phyloP scores from a whole-genome alignment of 2,888 invertebrate species.

The Shargacucullia verbasci region DNA sequence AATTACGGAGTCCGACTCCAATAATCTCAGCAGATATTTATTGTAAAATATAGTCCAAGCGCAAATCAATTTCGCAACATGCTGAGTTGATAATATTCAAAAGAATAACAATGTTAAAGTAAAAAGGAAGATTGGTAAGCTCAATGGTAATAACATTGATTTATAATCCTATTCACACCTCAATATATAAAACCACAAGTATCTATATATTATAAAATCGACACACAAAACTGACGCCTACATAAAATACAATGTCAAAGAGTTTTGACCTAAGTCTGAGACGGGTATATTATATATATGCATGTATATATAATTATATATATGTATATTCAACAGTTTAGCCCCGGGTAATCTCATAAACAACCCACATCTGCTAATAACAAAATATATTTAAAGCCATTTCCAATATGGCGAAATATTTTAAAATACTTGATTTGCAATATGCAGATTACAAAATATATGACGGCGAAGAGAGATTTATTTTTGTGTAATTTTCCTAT shows the following conservation, averaged over 20 bases:
- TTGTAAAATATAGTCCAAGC: too few species aligned
- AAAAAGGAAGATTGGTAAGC: background rate
- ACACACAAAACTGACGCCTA: constrained; percentile 32
- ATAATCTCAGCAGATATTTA: too few species aligned
- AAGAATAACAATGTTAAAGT: constrained; percentile 22
- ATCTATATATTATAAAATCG: constrained; percentile 33
- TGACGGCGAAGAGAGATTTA: constrained; percentile 9
- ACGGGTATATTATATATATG: constrained; percentile 24
- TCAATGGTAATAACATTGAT: constrained; percentile 30
- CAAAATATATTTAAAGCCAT: constrained; percentile 40
- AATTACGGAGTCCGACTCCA: too few species aligned
- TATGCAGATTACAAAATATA: constrained; percentile 24
- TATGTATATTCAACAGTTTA: constrained; percentile 27
- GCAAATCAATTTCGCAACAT: too few species aligned
- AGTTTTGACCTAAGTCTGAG: constrained; percentile 25
- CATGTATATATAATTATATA: too few species aligned
- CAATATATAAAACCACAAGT: constrained; percentile 12
- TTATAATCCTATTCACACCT: constrained; percentile 35
- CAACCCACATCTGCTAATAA: constrained; percentile 39
- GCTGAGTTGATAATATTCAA: background rate
- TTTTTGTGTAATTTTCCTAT: background rate
- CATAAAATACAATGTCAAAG: constrained; percentile 20
- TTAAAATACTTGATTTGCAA: constrained; percentile 36
- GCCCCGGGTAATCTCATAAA: constrained; percentile 50
- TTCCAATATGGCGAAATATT: constrained; percentile 34